Base-by-base conservation (phyloP, 2,797 vertebrate genomes). In the Eidolon dupreanum region DNA sequence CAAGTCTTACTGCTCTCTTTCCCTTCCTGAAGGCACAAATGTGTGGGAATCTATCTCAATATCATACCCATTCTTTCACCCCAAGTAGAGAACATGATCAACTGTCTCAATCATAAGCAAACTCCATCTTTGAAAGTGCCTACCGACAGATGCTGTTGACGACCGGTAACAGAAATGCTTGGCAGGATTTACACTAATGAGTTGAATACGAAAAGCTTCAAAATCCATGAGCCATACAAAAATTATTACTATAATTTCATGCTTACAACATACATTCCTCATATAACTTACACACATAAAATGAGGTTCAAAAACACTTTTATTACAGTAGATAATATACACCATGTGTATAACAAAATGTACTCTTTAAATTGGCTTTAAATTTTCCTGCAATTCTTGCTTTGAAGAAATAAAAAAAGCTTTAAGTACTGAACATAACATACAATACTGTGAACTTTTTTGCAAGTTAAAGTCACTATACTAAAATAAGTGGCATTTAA, bases 261-360 rank as follows among this genome's bases (percentile, higher is more conserved):
- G 88, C 77, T 91, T 96, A 85, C n/a, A 97, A 83, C 55, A 95
- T 83, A 79, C 93, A 96, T 89, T 96, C 55, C 85, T 87, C 59
- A 91, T 96, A 82, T 85, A 97, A 94, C 43, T 93, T 85, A 93
- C 16, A 96, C 81, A 93, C 41, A 88, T 89, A 97, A 97, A 97
- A 89, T 93, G 78, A 66, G 53, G 90, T 97, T 97, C 95, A 96
- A 96, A 96, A 95, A 70, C 57, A 41, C 74, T 94, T 96, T 96
- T 94, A 97, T 81, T 95, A 89, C 36, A 79, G 59, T 63, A 95
- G 82, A 88, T 95, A 97, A 96, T 96, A 94, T 57, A 90, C 31
- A 93, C 90, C 88, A 95, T 90, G 94, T 98, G 94, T 91, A 93
- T 61, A 95, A 97, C 68, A 96, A 95, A 97, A 94, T 83, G 22